Evolutionary conservation across 2,113 vertebrate species (phyloP).

Genomic region (Phodopus roborovskii): DNA sequence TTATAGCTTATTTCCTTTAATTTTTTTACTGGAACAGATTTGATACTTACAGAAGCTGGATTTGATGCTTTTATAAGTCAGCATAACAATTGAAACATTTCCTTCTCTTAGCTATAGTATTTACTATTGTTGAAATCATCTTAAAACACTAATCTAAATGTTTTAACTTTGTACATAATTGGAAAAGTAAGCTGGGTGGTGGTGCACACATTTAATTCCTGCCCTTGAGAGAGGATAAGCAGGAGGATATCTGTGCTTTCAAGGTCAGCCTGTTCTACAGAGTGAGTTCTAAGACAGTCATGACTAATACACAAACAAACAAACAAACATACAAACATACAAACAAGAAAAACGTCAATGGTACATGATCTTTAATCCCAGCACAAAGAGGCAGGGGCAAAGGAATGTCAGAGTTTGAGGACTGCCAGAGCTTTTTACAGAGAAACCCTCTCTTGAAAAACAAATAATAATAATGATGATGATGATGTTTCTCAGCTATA

Average conservation of each 20-base stretch:
- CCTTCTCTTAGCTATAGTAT: slow-evolving; percentile 57
- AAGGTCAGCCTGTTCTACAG: no score
- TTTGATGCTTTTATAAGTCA: not conserved
- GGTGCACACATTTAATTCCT: no score
- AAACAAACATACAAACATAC: not conserved
- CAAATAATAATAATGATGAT: no score
- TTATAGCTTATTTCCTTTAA: slow-evolving; percentile 44
- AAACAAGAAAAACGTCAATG: not conserved
- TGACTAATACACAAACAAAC: no score
- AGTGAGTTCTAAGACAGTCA: no score
- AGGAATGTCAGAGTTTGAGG: not conserved
- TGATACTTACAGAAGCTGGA: slow-evolving; percentile 2
- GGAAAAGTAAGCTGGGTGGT: not conserved
- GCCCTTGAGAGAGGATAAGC: no score
- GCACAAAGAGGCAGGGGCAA: no score
- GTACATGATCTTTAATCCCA: not conserved
- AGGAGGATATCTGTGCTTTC: no score
- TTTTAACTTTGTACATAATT: not conserved
- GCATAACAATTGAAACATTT: not conserved
- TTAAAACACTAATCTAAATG: slow-evolving; percentile 29
- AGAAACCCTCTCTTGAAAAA: not conserved
- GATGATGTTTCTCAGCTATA: not conserved
- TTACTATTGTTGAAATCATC: slow-evolving; percentile 8
- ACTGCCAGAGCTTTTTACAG: not conserved
- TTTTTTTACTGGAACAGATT: slow-evolving; percentile 20